A percentile compares a stretch with the other conserved stretches of the same genome.
Conservation (phyloP, 1,140 invertebrate genomes). For the Calosoma granatense region DNA sequence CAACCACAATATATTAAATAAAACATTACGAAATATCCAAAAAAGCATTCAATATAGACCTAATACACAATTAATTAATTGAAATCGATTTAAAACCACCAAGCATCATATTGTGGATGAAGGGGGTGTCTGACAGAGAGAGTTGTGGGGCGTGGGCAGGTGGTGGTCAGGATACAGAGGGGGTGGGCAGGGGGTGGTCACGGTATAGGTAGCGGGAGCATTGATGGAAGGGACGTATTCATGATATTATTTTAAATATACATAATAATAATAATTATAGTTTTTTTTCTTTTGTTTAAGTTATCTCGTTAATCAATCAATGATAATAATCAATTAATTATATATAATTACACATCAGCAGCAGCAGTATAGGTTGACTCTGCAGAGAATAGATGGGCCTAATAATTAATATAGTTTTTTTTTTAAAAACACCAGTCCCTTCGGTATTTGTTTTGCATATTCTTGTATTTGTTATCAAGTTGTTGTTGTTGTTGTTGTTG, state of each 20-base stretch:
- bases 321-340: neutral
- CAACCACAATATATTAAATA: conserved; percentile 29
- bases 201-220: no score
- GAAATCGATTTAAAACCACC: conserved; percentile 18
- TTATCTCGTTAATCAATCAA: neutral
- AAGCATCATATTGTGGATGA: conserved; percentile 25
- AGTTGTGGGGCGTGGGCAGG: no score
- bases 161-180: no score
- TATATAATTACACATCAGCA: neutral
- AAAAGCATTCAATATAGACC: conserved; percentile 16
- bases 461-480: no score
- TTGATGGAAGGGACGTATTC: conserved; percentile 5
- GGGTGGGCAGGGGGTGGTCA: conserved; percentile 17
- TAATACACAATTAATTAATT: conserved; percentile 16
- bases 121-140: no score
- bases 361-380: neutral
- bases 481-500: conserved; percentile 30
- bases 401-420: neutral
- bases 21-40: conserved; percentile 15
- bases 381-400: conserved; percentile 2
- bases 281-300: conserved; percentile 22
- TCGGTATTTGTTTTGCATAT: neutral
- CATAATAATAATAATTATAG: conserved; percentile 19
- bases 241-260: conserved; percentile 19
- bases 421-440: conserved; percentile 7